Conservation (phyloP, 2,797 vertebrate genomes). For the Eutrigla gurnardus region DNA sequence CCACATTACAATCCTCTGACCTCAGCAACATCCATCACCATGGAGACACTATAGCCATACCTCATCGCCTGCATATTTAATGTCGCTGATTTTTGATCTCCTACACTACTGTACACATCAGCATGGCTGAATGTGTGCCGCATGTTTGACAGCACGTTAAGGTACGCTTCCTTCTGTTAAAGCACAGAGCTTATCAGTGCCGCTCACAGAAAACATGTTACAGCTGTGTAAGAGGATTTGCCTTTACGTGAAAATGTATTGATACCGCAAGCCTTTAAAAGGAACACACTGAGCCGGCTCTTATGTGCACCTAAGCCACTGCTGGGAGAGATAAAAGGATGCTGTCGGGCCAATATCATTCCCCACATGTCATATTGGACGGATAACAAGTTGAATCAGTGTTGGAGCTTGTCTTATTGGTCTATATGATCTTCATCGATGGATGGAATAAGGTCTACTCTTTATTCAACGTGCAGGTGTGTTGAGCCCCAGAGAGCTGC, state of each 20-base stretch:
- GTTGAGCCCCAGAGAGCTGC: constrained; percentile 17
- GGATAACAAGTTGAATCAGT: neutral
- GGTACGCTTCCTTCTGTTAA: constrained; percentile 25
- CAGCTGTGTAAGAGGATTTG: constrained; percentile 70
- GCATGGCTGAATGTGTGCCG: neutral
- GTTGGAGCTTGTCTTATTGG: constrained; percentile 8
- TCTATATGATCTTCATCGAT: constrained; percentile 18
- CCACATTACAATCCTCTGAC: constrained; percentile 36
- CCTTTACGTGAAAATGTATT: constrained; percentile 66
- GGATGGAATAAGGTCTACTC: constrained; percentile 12
- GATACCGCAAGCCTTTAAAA: constrained; percentile 71
- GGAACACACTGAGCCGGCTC: constrained; percentile 38
- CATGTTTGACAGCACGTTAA: neutral
- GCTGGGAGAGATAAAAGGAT: constrained; percentile 12
- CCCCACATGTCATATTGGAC: constrained; percentile 3
- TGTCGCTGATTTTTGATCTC: constrained; percentile 24
- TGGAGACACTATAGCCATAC: constrained; percentile 64
- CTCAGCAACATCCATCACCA: constrained; percentile 58
- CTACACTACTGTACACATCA: neutral
- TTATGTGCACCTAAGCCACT: constrained; percentile 26
- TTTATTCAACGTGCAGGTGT: constrained; percentile 58
- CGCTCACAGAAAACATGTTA: constrained; percentile 36
- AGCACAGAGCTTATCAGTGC: constrained; percentile 49
- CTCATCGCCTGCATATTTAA: constrained; percentile 40
- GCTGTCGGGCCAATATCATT: constrained; percentile 1